Base-by-base conservation (phyloP, 2,113 vertebrate genomes). In the Vulpes vulpes region DNA sequence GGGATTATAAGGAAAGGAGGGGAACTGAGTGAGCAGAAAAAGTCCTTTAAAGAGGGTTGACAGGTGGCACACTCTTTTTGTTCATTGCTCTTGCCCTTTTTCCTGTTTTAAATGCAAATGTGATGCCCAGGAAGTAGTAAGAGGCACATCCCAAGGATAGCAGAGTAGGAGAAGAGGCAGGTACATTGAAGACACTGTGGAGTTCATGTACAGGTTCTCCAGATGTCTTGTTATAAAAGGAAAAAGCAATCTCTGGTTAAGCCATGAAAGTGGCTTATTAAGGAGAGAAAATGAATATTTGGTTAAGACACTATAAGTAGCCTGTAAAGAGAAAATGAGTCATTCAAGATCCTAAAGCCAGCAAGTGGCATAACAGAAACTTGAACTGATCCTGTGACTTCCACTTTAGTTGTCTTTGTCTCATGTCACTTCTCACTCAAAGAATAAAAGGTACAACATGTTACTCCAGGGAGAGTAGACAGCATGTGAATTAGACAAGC, bases 321-420 rank as follows among this genome's bases (percentile, higher is more conserved):
- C 17, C 76, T 94, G 69, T 71, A 81, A 87, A 91, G 32, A 95
- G 78, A 84, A 49, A 89, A 92, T 49, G 71, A 93, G 89, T 92
- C 38, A 92, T 25, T 69, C 38, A 80, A 43, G 35, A 81, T 32
- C 43, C 38, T 85, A 67, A 95, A 89, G 59, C 64, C 83, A 84
- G 74, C 22, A 79, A 51, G 11, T 35, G 23, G 4, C 35, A 95
- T 30, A 86, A 83, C 0, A 69, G 43, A 97, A 59, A 65, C 19
- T 64, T 89, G 43, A 92, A 79, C 30, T 57, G 38, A 81, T 32
- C 49, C 16, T 57, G 23, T 43, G 55, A 87, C 60, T 85, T 57
- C 8, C 51, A 85, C 23, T 43, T 89, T 19, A 80, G 19, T 32
- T 57, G 32, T n/a, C 32, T 43, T 67, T 53, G 53, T 71, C 62